Percentiles rank a stretch among this genome's conserved stretches.
phyloP scores from a whole-genome alignment of 2,888 invertebrate species.

The Rambutsinella grinnellia region DNA sequence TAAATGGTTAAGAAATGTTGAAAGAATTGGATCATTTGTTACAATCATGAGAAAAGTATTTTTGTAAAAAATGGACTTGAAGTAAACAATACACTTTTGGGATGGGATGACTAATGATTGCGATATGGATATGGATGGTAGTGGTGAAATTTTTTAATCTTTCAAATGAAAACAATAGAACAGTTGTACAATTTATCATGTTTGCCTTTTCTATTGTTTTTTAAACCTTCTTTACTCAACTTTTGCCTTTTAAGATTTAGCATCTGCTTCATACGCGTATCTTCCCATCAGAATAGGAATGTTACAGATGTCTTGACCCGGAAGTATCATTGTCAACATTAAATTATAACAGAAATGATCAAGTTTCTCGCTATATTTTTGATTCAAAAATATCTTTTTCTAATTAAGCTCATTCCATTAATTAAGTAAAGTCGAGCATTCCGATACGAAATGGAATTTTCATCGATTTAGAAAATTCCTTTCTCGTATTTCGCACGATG shows the following conservation, averaged over 20 bases:
- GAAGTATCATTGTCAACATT: too few relatives aligned
- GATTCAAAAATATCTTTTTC: too few relatives aligned
- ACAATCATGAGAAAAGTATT: slow-evolving; percentile 16
- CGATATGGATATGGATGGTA: slow-evolving; percentile 13
- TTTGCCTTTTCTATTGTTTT: neutral
- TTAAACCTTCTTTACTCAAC: too few relatives aligned
- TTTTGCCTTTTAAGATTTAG: too few relatives aligned
- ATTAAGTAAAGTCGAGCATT: too few relatives aligned
- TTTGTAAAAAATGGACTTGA: neutral
- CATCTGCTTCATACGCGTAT: too few relatives aligned
- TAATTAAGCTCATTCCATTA: too few relatives aligned
- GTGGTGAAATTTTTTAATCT: slow-evolving; percentile 37
- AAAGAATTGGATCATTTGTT: slow-evolving; percentile 49
- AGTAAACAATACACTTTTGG: neutral
- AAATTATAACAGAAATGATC: too few relatives aligned
- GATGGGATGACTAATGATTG: slow-evolving; percentile 2
- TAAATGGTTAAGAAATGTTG: slow-evolving; percentile 31
- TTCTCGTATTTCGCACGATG: slow-evolving; percentile 41
- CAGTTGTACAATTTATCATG: slow-evolving; percentile 19
- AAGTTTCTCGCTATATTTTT: too few relatives aligned
- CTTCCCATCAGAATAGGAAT: too few relatives aligned
- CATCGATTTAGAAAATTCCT: neutral
- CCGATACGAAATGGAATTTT: neutral
- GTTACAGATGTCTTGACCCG: too few relatives aligned
- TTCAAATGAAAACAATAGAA: slow-evolving; percentile 23